Evolutionary conservation across 2,797 vertebrate genomes (phyloP), one percentile per base, ranked within the genome.

Genomic region (Neosilurus hyrtlii): DNA sequence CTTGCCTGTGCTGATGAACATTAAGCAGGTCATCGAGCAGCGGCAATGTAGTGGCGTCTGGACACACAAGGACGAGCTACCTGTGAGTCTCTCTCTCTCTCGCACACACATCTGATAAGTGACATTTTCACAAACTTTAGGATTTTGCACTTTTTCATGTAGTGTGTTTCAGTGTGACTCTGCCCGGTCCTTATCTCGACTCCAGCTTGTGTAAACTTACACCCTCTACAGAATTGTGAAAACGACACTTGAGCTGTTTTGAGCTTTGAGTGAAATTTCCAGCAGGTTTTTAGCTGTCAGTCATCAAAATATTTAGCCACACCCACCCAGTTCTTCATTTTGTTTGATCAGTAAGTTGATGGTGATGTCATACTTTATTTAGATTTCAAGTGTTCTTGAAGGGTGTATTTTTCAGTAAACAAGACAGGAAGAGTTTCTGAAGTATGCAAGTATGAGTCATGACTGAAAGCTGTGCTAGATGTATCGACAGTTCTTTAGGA

Each of bases 11-110:
- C 91, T 97, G 87, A 97, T 96, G 96, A 97, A 97, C 92, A 97
- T 97, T 91, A 97, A 96, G 88, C 96, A 96, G 80, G 96, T 97
- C 90, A 96, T 97, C 2, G 96, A 97, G 86, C 96, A 97, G 93
- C 93, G 96, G 86, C 96, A 97, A 88, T 97, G 96, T 91, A 94
- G 95, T 0, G 96, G 96, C 0, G 96, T 97, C 75, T 97, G 96
- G 96, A 97, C 96, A 43, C 96, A 97, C 88, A 97, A 96, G 92
- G 96, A 97, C 0, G 96, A 97, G 86, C 87, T 97, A 80, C 96
- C 96, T 73, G 96, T 97, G 88, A 95, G 91, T 89, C 1, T 2
- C 10, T 72, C 18, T 30, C 65, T 65, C 18, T 35, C 30, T 65
- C 49, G 16, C 12, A 37, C 65, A 67, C 65, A 9, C 7, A 0